These are phyloP conservation scores for Polyodon spathula DNA, from an alignment of 2,113 vertebrate species.

Conservation along the genomic window DNA sequence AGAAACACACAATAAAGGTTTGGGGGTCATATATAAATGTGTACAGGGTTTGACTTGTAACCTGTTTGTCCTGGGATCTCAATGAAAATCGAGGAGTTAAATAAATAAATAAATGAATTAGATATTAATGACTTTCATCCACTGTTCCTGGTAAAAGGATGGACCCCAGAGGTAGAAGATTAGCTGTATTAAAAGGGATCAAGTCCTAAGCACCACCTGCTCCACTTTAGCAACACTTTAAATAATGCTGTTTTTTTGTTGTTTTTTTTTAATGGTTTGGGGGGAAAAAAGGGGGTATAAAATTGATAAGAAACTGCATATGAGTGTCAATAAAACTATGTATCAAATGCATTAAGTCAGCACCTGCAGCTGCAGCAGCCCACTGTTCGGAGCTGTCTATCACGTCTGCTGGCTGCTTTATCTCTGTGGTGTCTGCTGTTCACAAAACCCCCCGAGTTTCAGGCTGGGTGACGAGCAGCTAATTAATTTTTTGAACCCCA, in stretches of 20 bases:
- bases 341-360: not conserved
- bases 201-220: not conserved
- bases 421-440: slow-evolving; percentile 20
- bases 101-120: not conserved
- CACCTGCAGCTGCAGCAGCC: slow-evolving; percentile 10
- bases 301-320: not conserved
- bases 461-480: slow-evolving; percentile 59
- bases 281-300: too few species aligned
- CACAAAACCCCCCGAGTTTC: slow-evolving; percentile 45
- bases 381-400: slow-evolving; percentile 2
- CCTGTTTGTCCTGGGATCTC: too few species aligned
- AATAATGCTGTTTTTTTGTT: too few species aligned
- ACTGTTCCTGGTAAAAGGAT: not conserved
- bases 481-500: slow-evolving; percentile 56
- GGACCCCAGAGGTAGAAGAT: not conserved
- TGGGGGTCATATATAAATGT: too few species aligned
- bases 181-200: not conserved
- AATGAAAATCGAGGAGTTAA: too few species aligned
- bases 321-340: not conserved
- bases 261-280: too few species aligned
- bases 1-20: too few species aligned
- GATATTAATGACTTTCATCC: not conserved
- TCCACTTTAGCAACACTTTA: not conserved
- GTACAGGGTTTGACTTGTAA: too few species aligned
- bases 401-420: slow-evolving; percentile 23